Percentiles rank a stretch among this genome's conserved stretches.
Conservation (phyloP, 2,888 invertebrate genomes). For the Troides helena region DNA sequence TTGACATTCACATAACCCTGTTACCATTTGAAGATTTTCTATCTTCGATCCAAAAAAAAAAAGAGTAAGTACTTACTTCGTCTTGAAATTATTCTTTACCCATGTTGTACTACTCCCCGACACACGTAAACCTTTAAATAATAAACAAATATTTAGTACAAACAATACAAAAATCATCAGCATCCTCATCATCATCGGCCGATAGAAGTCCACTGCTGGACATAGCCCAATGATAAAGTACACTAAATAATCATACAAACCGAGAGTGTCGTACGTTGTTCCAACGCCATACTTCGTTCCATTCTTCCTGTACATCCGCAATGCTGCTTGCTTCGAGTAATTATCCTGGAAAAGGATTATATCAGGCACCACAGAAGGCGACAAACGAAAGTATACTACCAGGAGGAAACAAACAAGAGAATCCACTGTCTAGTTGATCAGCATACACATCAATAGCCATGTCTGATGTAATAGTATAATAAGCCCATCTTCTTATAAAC, state of each 20-base stretch:
- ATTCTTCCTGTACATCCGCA: slow-evolving; percentile 50
- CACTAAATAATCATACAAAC: slow-evolving; percentile 30
- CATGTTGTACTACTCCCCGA: slow-evolving; percentile 67
- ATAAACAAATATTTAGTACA: slow-evolving; percentile 4
- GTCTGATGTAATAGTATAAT: too few species aligned
- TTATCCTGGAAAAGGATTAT: slow-evolving; percentile 56
- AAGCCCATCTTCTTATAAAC: too few species aligned
- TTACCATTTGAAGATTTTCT: too few species aligned
- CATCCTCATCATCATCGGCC: too few species aligned
- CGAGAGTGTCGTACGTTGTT: slow-evolving; percentile 53
- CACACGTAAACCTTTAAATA: slow-evolving; percentile 48
- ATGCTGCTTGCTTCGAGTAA: slow-evolving; percentile 63
- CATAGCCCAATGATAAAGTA: slow-evolving; percentile 3
- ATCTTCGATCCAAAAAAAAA: background rate
- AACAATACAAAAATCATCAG: too few species aligned
- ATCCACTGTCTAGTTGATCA: too few species aligned
- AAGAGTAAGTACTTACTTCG: slow-evolving; percentile 47
- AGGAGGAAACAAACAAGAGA: too few species aligned
- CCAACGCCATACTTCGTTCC: slow-evolving; percentile 57
- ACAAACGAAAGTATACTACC: too few species aligned
- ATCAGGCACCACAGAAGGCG: background rate
- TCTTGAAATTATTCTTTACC: slow-evolving; percentile 54
- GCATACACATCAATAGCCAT: too few species aligned
- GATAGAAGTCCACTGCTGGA: too few species aligned
- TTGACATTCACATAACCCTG: too few species aligned